phyloP scores from a whole-genome alignment of 2,797 vertebrate genomes.

The Pterois miles region DNA sequence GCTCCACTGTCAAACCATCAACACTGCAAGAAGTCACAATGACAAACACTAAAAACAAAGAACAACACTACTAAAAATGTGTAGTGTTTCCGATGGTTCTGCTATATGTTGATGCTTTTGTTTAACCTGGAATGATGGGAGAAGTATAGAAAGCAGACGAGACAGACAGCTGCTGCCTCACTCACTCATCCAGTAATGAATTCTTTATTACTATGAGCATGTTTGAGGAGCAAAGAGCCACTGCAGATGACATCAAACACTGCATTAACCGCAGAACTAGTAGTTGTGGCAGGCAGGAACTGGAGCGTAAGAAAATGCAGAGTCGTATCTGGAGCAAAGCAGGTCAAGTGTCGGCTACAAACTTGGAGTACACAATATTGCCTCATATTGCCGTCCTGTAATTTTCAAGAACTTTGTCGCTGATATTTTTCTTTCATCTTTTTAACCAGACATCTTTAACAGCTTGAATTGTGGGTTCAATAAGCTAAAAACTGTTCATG shows the following conservation, averaged over 20 bases:
- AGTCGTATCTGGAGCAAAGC: neutral
- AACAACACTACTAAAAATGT: neutral
- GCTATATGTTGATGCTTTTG: neutral
- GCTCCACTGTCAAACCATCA: slow-evolving; percentile 2
- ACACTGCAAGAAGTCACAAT: slow-evolving; percentile 8
- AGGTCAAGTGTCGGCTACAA: slow-evolving; percentile 17
- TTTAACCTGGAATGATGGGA: neutral
- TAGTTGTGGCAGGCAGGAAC: slow-evolving; percentile 16
- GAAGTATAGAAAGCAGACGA: too few species aligned
- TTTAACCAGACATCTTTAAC: neutral
- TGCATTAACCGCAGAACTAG: slow-evolving; percentile 6
- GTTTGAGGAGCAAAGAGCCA: slow-evolving; percentile 27
- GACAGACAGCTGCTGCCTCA: slow-evolving; percentile 1
- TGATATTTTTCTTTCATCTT: neutral
- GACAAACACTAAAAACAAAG: slow-evolving; percentile 1
- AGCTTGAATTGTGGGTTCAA: neutral
- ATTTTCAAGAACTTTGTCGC: neutral
- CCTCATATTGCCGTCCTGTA: too few species aligned
- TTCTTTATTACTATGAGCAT: slow-evolving; percentile 44
- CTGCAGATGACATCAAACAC: slow-evolving; percentile 22
- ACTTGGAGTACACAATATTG: neutral
- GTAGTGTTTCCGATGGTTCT: slow-evolving; percentile 5
- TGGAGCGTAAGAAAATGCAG: slow-evolving; percentile 32
- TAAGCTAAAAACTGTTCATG: neutral
- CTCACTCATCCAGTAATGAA: slow-evolving; percentile 30